Evolutionary conservation across 2,797 vertebrate genomes (phyloP), one percentile per base, ranked within the genome.

Genomic region (Thunnus albacares): DNA sequence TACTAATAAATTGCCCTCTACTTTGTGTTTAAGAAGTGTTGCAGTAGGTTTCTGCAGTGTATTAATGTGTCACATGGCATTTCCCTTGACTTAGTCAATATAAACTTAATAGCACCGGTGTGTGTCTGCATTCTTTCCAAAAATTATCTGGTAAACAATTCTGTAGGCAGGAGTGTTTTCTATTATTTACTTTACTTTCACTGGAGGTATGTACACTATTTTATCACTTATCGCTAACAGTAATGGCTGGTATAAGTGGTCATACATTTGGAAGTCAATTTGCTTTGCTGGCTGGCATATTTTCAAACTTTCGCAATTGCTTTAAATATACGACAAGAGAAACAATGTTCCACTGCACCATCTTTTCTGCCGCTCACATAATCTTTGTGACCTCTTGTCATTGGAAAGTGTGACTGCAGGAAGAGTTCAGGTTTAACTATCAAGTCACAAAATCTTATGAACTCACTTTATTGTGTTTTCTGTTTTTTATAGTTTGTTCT

Each of bases 241-340:
- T 43, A 73, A 69, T 47, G 24, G 26, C 57, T 47, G 17, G 10
- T 26, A 38, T 61, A 30, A 71, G 35, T 41, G 22, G 43, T 52
- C 24, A 60, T 55, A 13, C 30, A 53, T 57, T 47, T 56, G 24
- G 6, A 41, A 17, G 12, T 22, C 1, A 24, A 35, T 35, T 63
- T 24, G 3, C 30, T 70, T 79, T 79, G 20, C 56, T n/a, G 49
- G 18, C 52, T 71, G 56, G 38, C 13, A 45, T 33, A 33, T 63
- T 30, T 49, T 26, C 18, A 47, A 15, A 43, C 13, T 43, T 51
- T 51, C 6, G 1, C 47, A 20, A 51, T 51, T 20, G 5, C n/a
- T 41, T 71, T 14, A 53, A 63, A 49, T 60, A 38, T 70, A 66
- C 49, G 2, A n/a, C 15, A 47, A 47, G 18, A 20, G 18, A 20